phyloP scores from a whole-genome alignment of 2,797 vertebrate genomes.

The Austrolebias charrua region DNA sequence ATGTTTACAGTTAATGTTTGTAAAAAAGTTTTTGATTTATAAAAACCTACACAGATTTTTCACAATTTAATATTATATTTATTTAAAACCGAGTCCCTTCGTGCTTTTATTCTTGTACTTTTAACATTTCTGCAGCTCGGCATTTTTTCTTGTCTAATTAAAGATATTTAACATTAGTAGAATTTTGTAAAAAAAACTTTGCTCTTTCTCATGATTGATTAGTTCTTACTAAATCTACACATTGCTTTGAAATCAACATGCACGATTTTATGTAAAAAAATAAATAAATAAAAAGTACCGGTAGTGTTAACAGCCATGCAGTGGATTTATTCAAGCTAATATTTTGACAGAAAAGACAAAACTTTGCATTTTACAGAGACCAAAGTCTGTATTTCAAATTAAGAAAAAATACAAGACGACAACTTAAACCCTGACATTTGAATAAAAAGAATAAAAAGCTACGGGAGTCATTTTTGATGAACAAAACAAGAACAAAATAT shows the following conservation, averaged over 20 bases:
- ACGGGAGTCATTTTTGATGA: too few species aligned
- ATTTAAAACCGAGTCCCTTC: too few species aligned
- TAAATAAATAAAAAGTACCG: background rate
- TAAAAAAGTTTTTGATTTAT: too few species aligned
- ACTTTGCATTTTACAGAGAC: background rate
- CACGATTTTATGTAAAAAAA: background rate
- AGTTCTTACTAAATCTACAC: background rate
- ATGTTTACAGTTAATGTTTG: too few species aligned
- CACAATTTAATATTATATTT: too few species aligned
- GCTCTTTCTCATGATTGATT: background rate
- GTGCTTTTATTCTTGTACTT: background rate
- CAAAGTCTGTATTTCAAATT: background rate
- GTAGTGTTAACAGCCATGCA: background rate
- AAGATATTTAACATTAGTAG: too few species aligned
- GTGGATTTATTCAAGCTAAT: background rate
- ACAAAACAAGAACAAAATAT: background rate
- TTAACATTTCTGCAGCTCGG: background rate
- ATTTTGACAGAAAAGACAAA: background rate
- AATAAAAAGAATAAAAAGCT: background rate
- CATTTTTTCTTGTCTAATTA: background rate
- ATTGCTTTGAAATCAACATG: background rate
- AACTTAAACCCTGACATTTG: background rate
- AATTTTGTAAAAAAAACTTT: too few species aligned
- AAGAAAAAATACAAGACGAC: background rate
- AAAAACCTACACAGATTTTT: too few species aligned